These are phyloP conservation scores for Spisula solida DNA, from an alignment of 2,888 invertebrate species.

Conservation along the genomic window DNA sequence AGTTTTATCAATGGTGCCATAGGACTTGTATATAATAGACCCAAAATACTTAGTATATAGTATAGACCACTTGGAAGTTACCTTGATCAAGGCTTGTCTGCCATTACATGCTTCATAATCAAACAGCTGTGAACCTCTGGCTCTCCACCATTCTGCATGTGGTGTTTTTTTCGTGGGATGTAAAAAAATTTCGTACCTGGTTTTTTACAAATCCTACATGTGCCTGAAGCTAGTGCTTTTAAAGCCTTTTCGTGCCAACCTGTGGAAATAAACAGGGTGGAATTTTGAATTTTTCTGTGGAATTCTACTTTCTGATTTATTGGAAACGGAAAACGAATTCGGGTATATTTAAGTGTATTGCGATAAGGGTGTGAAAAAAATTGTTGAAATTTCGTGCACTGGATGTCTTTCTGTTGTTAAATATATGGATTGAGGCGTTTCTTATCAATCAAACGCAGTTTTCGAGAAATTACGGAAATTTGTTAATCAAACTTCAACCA, in stretches of 20 bases:
- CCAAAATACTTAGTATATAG: neutral
- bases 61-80: neutral
- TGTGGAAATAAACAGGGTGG: neutral
- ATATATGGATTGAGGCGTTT: neutral
- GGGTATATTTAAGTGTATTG: constrained; percentile 21
- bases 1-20: neutral
- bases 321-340: neutral
- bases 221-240: neutral
- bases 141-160: constrained; percentile 6
- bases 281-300: constrained; percentile 1
- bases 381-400: neutral
- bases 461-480: neutral
- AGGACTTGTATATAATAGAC: neutral
- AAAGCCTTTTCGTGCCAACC: neutral
- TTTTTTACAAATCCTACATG: neutral
- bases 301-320: neutral
- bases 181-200: constrained; percentile 13
- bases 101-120: constrained; percentile 14
- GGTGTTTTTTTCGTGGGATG: constrained; percentile 21
- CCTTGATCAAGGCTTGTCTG: neutral
- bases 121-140: neutral
- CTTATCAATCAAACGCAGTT: neutral
- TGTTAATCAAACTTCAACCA: neutral
- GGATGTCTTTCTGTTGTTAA: neutral
- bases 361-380: neutral